Conservation (phyloP, 92 coral and sea anemone species). For the Ricordea florida region DNA sequence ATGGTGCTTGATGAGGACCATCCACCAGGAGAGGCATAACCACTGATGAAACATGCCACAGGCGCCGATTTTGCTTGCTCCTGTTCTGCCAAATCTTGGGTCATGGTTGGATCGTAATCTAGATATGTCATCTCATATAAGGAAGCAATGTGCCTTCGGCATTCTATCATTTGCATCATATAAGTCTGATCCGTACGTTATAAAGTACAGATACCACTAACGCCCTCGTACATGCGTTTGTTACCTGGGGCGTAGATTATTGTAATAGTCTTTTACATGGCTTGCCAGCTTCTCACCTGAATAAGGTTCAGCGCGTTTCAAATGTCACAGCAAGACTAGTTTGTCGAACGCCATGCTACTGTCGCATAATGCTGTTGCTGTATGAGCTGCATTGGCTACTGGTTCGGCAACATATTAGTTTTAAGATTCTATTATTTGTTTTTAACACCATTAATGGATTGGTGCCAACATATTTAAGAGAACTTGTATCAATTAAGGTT, state of each 20-base stretch:
- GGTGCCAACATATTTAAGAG: no score
- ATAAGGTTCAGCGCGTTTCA: conserved; percentile 6
- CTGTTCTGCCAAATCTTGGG: conserved; percentile 14
- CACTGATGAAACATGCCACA: no score
- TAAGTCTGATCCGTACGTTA: conserved; percentile 26
- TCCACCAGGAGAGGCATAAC: conserved; percentile 38
- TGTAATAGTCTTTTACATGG: conserved; percentile 12
- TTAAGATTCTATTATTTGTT: no score
- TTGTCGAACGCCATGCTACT: no score
- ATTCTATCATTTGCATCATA: conserved; percentile 23
- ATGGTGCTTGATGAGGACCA: conserved; percentile 33
- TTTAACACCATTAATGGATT: no score
- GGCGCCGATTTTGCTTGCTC: no score
- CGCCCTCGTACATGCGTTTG: conserved; percentile 26
- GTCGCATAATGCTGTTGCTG: no score
- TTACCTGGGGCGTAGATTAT: conserved; percentile 14
- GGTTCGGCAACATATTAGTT: no score
- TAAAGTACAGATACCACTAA: conserved; percentile 9
- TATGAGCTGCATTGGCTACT: no score
- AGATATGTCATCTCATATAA: conserved; percentile 16
- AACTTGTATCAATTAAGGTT: no score
- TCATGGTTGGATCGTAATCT: conserved; percentile 8
- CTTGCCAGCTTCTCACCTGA: conserved; percentile 13
- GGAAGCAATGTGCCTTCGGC: background rate
- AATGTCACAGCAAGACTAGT: no score